Conservation (phyloP, 2,797 vertebrate genomes). For the Chaunax sp. region DNA sequence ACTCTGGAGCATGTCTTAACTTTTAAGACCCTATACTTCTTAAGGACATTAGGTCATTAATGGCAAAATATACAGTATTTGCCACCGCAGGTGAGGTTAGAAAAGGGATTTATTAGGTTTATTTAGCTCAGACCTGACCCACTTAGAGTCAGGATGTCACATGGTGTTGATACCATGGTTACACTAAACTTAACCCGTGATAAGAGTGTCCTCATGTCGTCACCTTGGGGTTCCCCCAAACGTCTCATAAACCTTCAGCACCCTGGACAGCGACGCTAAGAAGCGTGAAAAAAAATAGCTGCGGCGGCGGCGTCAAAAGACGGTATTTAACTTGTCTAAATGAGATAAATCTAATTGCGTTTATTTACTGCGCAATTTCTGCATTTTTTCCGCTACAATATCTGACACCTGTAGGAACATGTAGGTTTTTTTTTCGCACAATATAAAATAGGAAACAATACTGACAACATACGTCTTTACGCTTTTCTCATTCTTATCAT, state of each 20-base stretch:
- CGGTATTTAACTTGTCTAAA: neutral
- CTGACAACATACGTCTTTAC: slow-evolving; percentile 55
- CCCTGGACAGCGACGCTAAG: slow-evolving; percentile 58
- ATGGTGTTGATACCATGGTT: slow-evolving; percentile 61
- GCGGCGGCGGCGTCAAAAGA: slow-evolving; percentile 14
- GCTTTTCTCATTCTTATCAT: neutral
- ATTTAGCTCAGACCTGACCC: slow-evolving; percentile 56
- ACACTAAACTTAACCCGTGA: slow-evolving; percentile 60
- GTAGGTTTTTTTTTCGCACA: neutral
- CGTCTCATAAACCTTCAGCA: slow-evolving; percentile 38
- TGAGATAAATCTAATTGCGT: neutral
- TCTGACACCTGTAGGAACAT: neutral
- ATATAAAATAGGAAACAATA: neutral
- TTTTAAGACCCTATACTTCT: neutral
- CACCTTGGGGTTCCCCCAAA: slow-evolving; percentile 47
- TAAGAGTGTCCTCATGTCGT: slow-evolving; percentile 54
- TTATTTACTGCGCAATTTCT: neutral
- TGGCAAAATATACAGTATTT: neutral
- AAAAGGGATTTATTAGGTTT: slow-evolving; percentile 53
- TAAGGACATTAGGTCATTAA: neutral
- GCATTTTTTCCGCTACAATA: no score
- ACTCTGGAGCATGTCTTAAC: no score
- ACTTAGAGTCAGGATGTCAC: slow-evolving; percentile 62
- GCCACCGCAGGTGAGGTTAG: slow-evolving; percentile 6
- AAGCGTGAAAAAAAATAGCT: neutral